Evolutionary conservation across 2,888 invertebrate species (phyloP), one percentile per base, ranked within the genome.

Genomic region (Phasia obesa): DNA sequence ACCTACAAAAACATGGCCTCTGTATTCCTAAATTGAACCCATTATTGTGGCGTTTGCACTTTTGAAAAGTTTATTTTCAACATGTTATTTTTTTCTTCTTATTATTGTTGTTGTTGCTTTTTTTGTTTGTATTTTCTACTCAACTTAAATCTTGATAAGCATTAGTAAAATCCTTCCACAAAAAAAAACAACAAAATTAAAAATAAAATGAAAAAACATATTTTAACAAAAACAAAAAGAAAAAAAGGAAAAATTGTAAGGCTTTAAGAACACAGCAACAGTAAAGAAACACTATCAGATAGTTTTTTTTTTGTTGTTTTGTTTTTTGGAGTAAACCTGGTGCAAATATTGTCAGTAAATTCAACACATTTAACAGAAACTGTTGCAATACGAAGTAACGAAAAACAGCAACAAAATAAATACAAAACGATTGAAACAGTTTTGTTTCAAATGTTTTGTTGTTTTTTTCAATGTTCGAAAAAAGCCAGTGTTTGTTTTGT

Each of bases 261-360:
- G 62, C 55, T 35, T 60, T 67, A 75, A 85, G 71, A 81, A 81
- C 76, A 84, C 67, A 84, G 83, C 59, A 80, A 82, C 85, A 70
- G 79, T 80, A 70, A 70, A 35, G 65, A 76, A 84, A 84, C 84
- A 84, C 83, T 79, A 85, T 85, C 85, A 84, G 84, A 85, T 85
- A 84, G 84, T 83, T 35, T 3, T 27, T 35, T 31, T 31, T 3
- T 35, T 74, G 84, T 83, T 35, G 27, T 27, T 35, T 31, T 31
- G 2, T 35, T 74, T 69, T 77, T 47, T 38, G 35, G 21, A 70
- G 53, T 64, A 70, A 77, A 59, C 70, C 69, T 79, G 83, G 75
- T 84, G 85, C 84, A 85, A 85, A 84, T 85, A 84, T 80, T 84
- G 84, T 81, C 84, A 85, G 83, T 81, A 84, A 79, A 84, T 81